Evolutionary conservation across 1,140 invertebrate species (phyloP), one percentile per base, ranked within the genome.

Genomic region (Microvelia longipes): DNA sequence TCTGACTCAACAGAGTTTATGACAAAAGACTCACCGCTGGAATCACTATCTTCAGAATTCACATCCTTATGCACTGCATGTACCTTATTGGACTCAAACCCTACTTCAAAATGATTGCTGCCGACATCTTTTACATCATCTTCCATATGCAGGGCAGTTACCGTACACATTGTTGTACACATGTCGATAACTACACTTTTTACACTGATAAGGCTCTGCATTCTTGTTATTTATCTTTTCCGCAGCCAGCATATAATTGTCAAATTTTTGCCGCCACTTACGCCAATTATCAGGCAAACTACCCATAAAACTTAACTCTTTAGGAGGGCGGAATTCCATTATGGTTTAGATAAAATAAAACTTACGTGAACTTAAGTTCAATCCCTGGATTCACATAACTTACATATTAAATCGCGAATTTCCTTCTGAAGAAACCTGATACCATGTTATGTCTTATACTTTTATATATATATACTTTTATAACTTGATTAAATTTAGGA

Each of bases 101-200:
- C 19, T 27, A 13, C 28, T 26, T 14, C 27, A 66, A 25, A 25
- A 25, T 66, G 13, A 19, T 27, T 66, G 13, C 28, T 66, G 19
- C 25, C n/a, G 25, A 27, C 65, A 66, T 66, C 11, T 14, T 14
- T 28, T 66, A n/a, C 65, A 66, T 27, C 27, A 28, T 27, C 28
- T 66, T 13, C 65, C 25, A 66, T 66, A 66, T 66, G 65, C 65
- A n/a, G 28, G 65, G 27, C 65, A 66, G 13, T 66, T 66, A 66
- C 27, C 27, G 25, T 19, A 19, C 27, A n/a, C n/a, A n/a, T n/a
- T n/a, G n/a, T n/a, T n/a, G n/a, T n/a, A n/a, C n/a, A 2, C 27
- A 66, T 28, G 28, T 28, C n/a, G 19, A 28, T 66, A 25, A 27
- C 25, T 27, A 26, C 65, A 66, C n/a, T 66, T 66, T 27, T 28